These are phyloP conservation scores for Hyla sarda DNA, from an alignment of 2,113 vertebrate genomes.

Conservation along the genomic window DNA sequence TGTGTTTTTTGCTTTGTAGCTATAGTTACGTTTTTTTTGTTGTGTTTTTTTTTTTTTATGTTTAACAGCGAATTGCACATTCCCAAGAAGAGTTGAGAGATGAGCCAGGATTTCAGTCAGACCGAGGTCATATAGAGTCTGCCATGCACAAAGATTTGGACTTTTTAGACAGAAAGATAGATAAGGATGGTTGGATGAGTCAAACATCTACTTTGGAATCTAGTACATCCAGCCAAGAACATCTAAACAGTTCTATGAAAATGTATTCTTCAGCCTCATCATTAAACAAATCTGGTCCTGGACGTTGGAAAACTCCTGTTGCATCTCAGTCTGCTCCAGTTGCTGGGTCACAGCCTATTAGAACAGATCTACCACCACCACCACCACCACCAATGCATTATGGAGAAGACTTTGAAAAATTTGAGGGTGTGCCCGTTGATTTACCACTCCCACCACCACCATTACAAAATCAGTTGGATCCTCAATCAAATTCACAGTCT, in stretches of 20 bases:
- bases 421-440: conserved; percentile 76
- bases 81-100: conserved; percentile 90
- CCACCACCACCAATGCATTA: conserved; percentile 86
- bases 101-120: conserved; percentile 75
- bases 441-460: conserved; percentile 79
- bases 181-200: conserved; percentile 85
- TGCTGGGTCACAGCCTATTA: conserved; percentile 76
- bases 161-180: conserved; percentile 71
- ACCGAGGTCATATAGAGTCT: conserved; percentile 79
- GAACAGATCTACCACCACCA: conserved; percentile 89
- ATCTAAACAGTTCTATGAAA: conserved; percentile 87
- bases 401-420: conserved; percentile 69
- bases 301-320: conserved; percentile 95
- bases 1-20: not conserved
- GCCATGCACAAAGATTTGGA: conserved; percentile 76
- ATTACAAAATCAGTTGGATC: conserved; percentile 69
- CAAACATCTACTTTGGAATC: conserved; percentile 90
- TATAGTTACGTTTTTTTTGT: not conserved
- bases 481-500: conserved; percentile 66
- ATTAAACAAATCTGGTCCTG: conserved; percentile 91
- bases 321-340: conserved; percentile 71
- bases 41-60: conserved; percentile 30
- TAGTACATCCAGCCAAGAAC: conserved; percentile 93
- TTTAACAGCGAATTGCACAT: conserved; percentile 80
- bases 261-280: conserved; percentile 78